phyloP scores from a whole-genome alignment of 2,113 vertebrate species.

The Alethe castanea region DNA sequence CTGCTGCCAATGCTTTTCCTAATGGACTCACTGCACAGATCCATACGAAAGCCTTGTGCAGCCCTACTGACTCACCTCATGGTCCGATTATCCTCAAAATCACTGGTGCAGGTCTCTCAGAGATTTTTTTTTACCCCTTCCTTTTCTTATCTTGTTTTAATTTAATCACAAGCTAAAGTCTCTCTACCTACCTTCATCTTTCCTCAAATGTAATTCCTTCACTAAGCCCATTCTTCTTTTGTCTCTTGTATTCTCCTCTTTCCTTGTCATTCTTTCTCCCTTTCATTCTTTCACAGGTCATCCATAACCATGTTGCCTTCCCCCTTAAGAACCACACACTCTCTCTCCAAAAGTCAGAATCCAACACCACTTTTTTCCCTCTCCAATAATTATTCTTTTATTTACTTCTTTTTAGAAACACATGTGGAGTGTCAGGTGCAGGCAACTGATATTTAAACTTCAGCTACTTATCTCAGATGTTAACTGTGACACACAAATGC shows the following conservation, averaged over 20 bases:
- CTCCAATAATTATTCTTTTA: neutral
- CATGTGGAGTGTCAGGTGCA: neutral
- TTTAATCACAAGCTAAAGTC: neutral
- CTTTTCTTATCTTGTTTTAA: neutral
- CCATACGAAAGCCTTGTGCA: neutral
- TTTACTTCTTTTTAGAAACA: neutral
- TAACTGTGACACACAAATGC: neutral
- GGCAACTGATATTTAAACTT: neutral
- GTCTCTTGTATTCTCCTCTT: neutral
- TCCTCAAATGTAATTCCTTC: neutral
- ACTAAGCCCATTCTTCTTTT: neutral
- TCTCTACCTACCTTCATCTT: fast-evolving
- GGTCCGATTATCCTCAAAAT: neutral
- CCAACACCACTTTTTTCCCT: neutral
- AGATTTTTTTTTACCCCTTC: neutral
- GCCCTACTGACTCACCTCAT: neutral
- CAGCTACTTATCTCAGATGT: neutral
- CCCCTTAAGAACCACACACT: fast-evolving
- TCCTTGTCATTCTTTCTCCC: neutral
- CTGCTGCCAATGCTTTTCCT: neutral
- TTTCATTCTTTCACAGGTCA: neutral
- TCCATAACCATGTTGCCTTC: neutral
- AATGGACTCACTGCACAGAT: neutral
- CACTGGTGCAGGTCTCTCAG: fast-evolving
- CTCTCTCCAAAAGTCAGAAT: neutral